phyloP scores from a whole-genome alignment of 2,888 invertebrate genomes.

The Idaea straminata region DNA sequence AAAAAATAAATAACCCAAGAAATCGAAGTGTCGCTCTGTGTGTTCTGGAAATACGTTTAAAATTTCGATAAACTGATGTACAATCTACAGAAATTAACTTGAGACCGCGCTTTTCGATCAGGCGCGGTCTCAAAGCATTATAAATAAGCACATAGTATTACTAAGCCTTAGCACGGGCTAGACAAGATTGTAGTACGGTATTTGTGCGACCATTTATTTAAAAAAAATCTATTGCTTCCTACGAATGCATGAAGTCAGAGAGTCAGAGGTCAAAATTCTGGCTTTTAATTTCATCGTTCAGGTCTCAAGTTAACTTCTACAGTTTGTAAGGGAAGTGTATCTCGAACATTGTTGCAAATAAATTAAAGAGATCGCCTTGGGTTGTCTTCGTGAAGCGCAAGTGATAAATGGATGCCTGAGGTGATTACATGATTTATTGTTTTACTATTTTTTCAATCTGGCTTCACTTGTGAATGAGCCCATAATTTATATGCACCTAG shows the following conservation, averaged over 20 bases:
- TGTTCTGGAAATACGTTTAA: neutral
- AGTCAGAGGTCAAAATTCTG: too few species aligned
- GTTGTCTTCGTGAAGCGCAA: neutral
- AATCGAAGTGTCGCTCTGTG: neutral
- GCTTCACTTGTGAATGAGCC: neutral
- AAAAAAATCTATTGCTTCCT: too few species aligned
- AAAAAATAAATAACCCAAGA: neutral
- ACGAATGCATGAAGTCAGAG: too few species aligned
- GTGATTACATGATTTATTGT: neutral
- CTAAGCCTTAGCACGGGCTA: too few species aligned
- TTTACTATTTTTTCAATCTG: neutral
- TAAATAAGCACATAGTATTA: too few species aligned
- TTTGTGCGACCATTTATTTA: too few species aligned
- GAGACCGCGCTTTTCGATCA: neutral
- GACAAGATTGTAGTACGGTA: too few species aligned
- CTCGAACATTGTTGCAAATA: neutral
- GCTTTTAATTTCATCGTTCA: neutral
- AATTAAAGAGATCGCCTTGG: conserved; percentile 1
- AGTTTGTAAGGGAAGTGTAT: neutral
- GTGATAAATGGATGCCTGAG: neutral
- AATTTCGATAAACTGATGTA: neutral
- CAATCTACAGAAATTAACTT: neutral
- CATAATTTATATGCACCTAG: neutral
- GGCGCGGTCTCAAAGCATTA: too few species aligned
- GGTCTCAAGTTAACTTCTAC: neutral